These are phyloP conservation scores for Peromyscus attwateri DNA, from an alignment of 2,797 vertebrate species.

Conservation along the genomic window DNA sequence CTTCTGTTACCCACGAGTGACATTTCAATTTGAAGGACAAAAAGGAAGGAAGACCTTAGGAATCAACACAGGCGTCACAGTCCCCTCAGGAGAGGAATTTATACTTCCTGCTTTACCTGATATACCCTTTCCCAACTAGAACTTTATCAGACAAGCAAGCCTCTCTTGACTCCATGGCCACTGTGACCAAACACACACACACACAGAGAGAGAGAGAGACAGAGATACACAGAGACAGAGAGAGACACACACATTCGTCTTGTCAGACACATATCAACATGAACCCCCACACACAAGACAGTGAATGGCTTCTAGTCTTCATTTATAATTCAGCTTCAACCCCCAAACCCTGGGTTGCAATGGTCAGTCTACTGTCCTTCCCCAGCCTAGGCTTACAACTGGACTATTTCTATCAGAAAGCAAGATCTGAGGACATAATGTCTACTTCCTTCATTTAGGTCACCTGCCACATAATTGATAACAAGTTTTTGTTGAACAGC, in stretches of 20 bases:
- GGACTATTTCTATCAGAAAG: not conserved
- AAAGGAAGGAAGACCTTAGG: not conserved
- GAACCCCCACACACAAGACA: not conserved
- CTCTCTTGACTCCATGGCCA: not conserved
- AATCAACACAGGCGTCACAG: not conserved
- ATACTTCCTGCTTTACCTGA: not conserved
- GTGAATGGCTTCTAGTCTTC: not conserved
- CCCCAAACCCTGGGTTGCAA: not conserved
- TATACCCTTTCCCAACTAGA: not conserved
- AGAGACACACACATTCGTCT: not conserved
- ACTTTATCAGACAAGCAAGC: not conserved
- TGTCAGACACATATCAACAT: not conserved
- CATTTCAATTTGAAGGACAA: slow-evolving; percentile 3
- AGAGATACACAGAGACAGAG: too few relatives aligned
- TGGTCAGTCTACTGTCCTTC: not conserved
- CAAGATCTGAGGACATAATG: not conserved
- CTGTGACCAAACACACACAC: not conserved
- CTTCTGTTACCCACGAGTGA: not conserved
- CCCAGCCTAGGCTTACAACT: not conserved
- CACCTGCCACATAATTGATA: not conserved
- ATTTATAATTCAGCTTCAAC: not conserved
- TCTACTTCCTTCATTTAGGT: not conserved
- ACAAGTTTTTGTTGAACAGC: not conserved
- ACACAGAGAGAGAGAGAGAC: not conserved
- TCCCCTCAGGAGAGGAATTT: not conserved